Percentiles rank a stretch among this genome's conserved stretches.
Evolutionary conservation across 2,888 invertebrate genomes (phyloP).

Genomic region (Iselma pallidipennis): DNA sequence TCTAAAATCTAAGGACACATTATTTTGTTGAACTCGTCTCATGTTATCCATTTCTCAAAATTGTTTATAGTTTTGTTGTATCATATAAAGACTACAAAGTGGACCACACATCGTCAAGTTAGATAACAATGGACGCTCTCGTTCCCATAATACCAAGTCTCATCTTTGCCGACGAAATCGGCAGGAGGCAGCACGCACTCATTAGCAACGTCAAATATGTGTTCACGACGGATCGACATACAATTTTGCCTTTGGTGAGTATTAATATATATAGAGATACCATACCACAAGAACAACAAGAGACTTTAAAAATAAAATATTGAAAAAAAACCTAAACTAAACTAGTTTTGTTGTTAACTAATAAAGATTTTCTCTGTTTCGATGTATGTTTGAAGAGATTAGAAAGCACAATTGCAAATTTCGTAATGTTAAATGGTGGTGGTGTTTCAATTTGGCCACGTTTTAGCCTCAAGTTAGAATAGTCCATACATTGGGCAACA

Average conservation of each 20-base stretch:
- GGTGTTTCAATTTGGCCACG: background rate
- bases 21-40: background rate
- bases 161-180: slow-evolving; percentile 43
- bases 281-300: background rate
- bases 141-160: background rate
- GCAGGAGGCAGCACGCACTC: slow-evolving; percentile 54
- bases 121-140: background rate
- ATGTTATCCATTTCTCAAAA: background rate
- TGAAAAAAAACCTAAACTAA: no score
- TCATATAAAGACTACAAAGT: background rate
- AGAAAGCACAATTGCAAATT: background rate
- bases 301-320: no score
- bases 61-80: background rate
- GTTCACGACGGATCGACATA: slow-evolving; percentile 27
- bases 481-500: background rate
- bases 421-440: background rate
- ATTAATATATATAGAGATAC: no score
- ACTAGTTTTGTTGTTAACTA: no score
- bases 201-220: slow-evolving; percentile 52
- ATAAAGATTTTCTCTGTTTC: background rate
- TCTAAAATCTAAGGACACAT: background rate
- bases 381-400: background rate
- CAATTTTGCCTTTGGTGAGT: background rate
- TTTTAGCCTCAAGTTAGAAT: background rate
- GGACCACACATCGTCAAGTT: slow-evolving; percentile 1